Percentiles rank a stretch among this genome's conserved stretches.
These are phyloP conservation scores for Chlorospingus flavigularis DNA, from an alignment of 2,797 vertebrate species.

Conservation along the genomic window DNA sequence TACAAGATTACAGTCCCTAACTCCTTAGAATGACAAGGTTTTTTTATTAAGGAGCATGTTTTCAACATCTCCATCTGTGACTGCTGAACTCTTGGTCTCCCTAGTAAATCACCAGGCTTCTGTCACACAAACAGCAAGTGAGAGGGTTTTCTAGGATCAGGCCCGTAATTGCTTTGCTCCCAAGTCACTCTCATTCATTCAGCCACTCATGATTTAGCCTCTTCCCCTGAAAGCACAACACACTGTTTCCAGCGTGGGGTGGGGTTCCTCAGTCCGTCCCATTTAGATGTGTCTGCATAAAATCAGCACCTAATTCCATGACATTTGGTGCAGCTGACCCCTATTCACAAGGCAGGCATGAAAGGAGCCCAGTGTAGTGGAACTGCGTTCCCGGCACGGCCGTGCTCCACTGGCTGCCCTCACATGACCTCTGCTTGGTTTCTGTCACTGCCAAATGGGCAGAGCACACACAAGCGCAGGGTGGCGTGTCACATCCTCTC, in stretches of 20 bases:
- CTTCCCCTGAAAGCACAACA: not conserved
- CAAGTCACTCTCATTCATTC: not conserved
- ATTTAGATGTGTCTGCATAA: not conserved
- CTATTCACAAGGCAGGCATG: not conserved
- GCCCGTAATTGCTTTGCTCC: not conserved
- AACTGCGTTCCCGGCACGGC: not conserved
- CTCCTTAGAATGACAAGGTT: fast-evolving
- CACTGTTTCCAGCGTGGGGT: not conserved
- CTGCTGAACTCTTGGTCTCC: not conserved
- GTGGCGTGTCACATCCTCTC: not conserved
- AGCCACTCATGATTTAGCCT: not conserved
- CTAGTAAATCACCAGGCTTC: not conserved
- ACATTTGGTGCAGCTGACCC: not conserved
- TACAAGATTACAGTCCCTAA: not conserved
- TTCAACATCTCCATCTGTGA: not conserved
- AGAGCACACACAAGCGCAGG: not conserved
- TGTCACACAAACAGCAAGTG: not conserved
- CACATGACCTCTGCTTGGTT: not conserved
- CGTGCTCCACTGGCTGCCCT: not conserved
- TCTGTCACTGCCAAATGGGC: not conserved
- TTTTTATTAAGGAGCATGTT: not conserved
- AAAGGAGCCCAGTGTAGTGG: not conserved
- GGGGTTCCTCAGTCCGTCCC: not conserved
- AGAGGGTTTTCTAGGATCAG: not conserved
- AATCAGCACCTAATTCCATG: not conserved